Conservation (phyloP, 23 tunicate genomes). For the Ciona savignyi region DNA sequence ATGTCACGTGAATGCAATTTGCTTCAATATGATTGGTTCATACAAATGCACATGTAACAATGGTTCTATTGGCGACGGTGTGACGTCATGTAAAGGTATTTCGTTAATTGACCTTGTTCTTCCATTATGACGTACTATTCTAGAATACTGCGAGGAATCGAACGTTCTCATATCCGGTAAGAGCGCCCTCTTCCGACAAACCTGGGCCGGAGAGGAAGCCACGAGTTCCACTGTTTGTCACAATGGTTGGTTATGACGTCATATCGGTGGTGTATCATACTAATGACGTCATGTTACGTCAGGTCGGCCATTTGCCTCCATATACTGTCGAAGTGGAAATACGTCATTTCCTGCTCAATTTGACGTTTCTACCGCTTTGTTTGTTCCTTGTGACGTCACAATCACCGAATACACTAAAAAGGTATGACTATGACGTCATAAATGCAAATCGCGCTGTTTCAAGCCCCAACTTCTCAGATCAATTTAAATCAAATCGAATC, state of each 20-base stretch:
- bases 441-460: no score
- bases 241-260: not conserved
- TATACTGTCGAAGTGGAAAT: not conserved
- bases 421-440: not conserved
- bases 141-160: not conserved
- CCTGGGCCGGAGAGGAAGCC: not conserved
- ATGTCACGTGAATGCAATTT: no score
- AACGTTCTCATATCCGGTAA: not conserved
- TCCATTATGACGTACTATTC: no score
- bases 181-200: not conserved
- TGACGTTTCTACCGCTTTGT: not conserved
- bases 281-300: no score
- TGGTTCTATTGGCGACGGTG: no score
- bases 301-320: not conserved
- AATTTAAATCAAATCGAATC: not conserved
- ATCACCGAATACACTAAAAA: not conserved
- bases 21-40: no score
- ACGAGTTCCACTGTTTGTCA: not conserved
- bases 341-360: not conserved
- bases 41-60: no score
- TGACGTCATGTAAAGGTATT: no score
- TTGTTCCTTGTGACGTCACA: constrained; percentile 1
- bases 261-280: not conserved
- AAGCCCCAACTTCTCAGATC: not conserved
- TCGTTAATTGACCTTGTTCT: no score